Conservation (phyloP, 2,888 invertebrate genomes). For the Griposia aprilina region DNA sequence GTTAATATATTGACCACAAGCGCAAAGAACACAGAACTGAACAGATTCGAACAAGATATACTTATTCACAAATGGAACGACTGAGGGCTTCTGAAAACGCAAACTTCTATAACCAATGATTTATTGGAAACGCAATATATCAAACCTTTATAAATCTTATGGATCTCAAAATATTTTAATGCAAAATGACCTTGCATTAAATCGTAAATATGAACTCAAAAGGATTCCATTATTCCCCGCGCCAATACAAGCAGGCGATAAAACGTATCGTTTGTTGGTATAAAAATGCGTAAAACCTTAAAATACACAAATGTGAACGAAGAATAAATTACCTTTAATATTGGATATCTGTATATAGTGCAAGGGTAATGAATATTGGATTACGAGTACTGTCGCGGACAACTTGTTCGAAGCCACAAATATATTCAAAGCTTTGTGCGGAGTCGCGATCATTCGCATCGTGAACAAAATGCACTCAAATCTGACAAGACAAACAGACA, state of each 20-base stretch:
- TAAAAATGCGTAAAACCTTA: constrained; percentile 57
- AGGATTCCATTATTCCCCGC: constrained; percentile 48
- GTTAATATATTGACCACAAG: constrained; percentile 71
- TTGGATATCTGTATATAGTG: constrained; percentile 42
- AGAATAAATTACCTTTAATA: constrained; percentile 58
- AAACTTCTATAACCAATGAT: constrained; percentile 37
- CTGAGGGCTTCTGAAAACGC: constrained; percentile 42
- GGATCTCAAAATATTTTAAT: constrained; percentile 58
- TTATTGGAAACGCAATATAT: constrained; percentile 57
- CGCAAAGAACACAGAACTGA: constrained; percentile 52
- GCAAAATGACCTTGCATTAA: constrained; percentile 51
- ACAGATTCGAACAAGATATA: constrained; percentile 13
- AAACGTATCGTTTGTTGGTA: constrained; percentile 62
- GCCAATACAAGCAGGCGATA: constrained; percentile 55
- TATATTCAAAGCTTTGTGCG: constrained; percentile 48
- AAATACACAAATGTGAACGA: constrained; percentile 53
- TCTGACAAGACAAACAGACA: constrained; percentile 61
- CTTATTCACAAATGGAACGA: constrained; percentile 15
- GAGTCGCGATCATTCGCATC: constrained; percentile 30
- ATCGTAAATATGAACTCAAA: constrained; percentile 60
- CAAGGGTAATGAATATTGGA: constrained; percentile 50
- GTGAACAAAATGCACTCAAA: constrained; percentile 40
- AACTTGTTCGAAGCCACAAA: constrained; percentile 21
- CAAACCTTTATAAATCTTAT: constrained; percentile 50
- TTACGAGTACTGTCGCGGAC: constrained; percentile 44